phyloP scores from a whole-genome alignment of 2,797 vertebrate species.

The Anguilla marmorata region DNA sequence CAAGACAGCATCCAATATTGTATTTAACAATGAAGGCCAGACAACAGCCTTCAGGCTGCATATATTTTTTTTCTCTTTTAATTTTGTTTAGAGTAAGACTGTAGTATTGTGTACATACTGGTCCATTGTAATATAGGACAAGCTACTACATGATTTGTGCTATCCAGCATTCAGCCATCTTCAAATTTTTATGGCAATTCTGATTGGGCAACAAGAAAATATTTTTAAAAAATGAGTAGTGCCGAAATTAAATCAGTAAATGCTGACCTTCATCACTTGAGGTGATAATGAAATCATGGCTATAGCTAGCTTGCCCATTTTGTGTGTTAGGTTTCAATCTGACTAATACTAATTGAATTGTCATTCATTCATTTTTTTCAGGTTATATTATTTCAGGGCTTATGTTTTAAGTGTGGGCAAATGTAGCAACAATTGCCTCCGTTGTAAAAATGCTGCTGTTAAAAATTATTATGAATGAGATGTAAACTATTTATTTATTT shows the following conservation, averaged over 20 bases:
- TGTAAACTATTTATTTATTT: neutral
- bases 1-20: neutral
- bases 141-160: constrained; percentile 1
- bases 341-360: constrained; percentile 63
- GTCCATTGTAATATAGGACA: neutral
- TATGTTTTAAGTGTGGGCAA: neutral
- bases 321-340: constrained; percentile 61
- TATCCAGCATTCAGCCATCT: constrained; percentile 6
- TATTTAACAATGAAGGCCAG: neutral
- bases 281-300: constrained; percentile 49
- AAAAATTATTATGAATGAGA: neutral
- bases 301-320: constrained; percentile 42
- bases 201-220: neutral
- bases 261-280: constrained; percentile 55
- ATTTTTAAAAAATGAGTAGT: constrained; percentile 8
- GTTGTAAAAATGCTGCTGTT: neutral
- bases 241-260: constrained; percentile 48
- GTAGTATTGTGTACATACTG: neutral
- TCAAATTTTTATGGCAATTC: neutral
- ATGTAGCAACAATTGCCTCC: neutral
- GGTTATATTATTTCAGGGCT: constrained; percentile 46
- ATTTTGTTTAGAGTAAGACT: constrained; percentile 17
- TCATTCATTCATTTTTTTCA: constrained; percentile 49
- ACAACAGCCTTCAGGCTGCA: neutral
- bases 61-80: neutral